Conservation (phyloP, 2,888 invertebrate species). For the Cartodere bifasciata region DNA sequence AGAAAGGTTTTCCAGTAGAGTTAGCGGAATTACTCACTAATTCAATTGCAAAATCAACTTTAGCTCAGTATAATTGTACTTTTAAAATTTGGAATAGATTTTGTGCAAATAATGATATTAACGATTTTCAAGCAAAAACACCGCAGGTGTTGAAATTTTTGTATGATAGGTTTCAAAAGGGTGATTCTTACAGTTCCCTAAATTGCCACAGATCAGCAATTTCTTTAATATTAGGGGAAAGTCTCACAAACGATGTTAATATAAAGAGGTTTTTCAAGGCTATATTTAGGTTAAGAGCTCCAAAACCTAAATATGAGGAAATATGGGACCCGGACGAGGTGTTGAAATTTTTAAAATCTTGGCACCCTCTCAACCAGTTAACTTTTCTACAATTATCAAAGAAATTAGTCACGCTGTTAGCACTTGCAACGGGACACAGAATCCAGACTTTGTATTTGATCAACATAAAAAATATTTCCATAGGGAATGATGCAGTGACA, state of each 20-base stretch:
- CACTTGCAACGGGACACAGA: constrained; percentile 8
- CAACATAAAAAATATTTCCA: constrained; percentile 10
- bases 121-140: background rate
- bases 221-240: constrained; percentile 12
- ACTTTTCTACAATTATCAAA: constrained; percentile 7
- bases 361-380: constrained; percentile 4
- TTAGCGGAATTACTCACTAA: constrained; percentile 13
- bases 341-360: constrained; percentile 7
- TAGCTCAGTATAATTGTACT: constrained; percentile 17
- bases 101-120: constrained; percentile 2
- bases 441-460: constrained; percentile 11
- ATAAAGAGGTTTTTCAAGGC: constrained; percentile 18
- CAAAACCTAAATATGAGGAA: constrained; percentile 16
- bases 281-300: constrained; percentile 15
- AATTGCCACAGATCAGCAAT: constrained; percentile 17
- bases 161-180: background rate
- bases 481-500: constrained; percentile 3
- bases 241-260: constrained; percentile 11
- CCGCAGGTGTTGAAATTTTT: constrained; percentile 1
- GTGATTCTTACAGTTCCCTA: constrained; percentile 14
- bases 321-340: constrained; percentile 20
- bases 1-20: constrained; percentile 11
- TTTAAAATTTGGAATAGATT: constrained; percentile 14
- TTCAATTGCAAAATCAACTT: constrained; percentile 15
- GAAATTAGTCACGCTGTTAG: constrained; percentile 7